Conservation (phyloP, 2,888 invertebrate genomes). For the Scaptomyza polygonia region DNA sequence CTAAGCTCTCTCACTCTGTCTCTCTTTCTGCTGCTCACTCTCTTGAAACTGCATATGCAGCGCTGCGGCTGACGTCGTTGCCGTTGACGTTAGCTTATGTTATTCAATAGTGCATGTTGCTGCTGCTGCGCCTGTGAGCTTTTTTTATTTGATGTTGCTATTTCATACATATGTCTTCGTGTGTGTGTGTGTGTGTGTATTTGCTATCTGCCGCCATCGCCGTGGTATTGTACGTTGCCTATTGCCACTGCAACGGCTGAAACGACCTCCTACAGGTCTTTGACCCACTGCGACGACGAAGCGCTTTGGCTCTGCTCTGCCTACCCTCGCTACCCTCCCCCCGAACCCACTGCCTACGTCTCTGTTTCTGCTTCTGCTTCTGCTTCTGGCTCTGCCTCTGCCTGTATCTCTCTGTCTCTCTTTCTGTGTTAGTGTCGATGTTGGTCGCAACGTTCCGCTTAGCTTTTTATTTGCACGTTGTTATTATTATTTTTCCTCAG, state of each 20-base stretch:
- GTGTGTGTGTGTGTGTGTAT: slow-evolving; percentile 44
- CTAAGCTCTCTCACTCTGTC: slow-evolving; percentile 50
- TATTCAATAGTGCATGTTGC: slow-evolving; percentile 63
- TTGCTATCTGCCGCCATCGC: slow-evolving; percentile 72
- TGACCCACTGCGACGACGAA: slow-evolving; percentile 79
- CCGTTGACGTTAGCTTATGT: slow-evolving; percentile 38
- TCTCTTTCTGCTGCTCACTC: slow-evolving; percentile 8
- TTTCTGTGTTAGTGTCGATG: neutral
- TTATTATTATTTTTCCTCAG: slow-evolving; percentile 56
- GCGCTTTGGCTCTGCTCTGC: slow-evolving; percentile 22
- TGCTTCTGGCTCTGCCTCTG: neutral
- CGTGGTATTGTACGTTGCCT: slow-evolving; percentile 81
- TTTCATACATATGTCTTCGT: slow-evolving; percentile 18
- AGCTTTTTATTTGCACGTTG: slow-evolving; percentile 70
- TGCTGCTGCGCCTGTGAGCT: slow-evolving; percentile 27
- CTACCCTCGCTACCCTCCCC: neutral
- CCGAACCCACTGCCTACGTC: slow-evolving; percentile 4
- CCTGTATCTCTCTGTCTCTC: neutral
- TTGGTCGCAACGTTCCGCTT: slow-evolving; percentile 31
- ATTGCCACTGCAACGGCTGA: slow-evolving; percentile 81
- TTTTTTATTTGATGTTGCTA: slow-evolving; percentile 24
- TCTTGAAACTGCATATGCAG: slow-evolving; percentile 52
- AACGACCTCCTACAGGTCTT: slow-evolving; percentile 84
- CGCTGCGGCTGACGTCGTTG: slow-evolving; percentile 27
- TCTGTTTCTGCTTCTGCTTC: neutral